phyloP scores from a whole-genome alignment of 2,888 invertebrate genomes.

The Philaethria dido region DNA sequence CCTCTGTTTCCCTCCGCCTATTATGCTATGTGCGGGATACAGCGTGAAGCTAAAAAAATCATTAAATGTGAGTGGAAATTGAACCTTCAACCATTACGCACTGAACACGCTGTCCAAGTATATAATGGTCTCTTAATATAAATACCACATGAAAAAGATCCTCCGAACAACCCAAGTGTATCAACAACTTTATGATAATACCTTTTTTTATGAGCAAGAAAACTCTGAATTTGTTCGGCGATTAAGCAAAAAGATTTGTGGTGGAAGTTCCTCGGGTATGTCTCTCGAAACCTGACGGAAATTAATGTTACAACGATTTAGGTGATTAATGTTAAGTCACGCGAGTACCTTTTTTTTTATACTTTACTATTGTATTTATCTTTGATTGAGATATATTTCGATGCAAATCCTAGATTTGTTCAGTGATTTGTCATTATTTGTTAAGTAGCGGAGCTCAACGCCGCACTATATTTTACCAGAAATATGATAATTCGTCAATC shows the following conservation, averaged over 20 bases:
- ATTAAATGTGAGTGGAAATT: not conserved
- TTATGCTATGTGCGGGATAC: too few species aligned
- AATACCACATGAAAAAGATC: not conserved
- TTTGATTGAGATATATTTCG: not conserved
- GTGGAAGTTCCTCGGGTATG: conserved; percentile 55
- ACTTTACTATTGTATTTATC: not conserved
- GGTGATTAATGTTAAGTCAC: conserved; percentile 43
- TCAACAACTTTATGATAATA: conserved; percentile 20
- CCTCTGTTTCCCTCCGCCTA: too few species aligned
- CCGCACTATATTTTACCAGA: too few species aligned
- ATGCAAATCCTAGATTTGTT: not conserved
- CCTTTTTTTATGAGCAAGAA: conserved; percentile 40
- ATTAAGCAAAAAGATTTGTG: conserved; percentile 67
- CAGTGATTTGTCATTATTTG: not conserved
- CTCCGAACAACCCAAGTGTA: conserved; percentile 14
- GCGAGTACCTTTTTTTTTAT: conserved; percentile 11
- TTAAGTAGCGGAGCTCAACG: too few species aligned
- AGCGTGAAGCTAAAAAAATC: too few species aligned
- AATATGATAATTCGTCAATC: too few species aligned
- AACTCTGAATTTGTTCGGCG: conserved; percentile 49
- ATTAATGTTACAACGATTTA: conserved; percentile 40
- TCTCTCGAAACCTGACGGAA: conserved; percentile 42
- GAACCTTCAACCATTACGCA: not conserved
- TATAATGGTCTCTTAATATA: not conserved
- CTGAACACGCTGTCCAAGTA: not conserved